These are phyloP conservation scores for Lepus europaeus DNA, from an alignment of 2,113 vertebrate genomes.

Conservation along the genomic window DNA sequence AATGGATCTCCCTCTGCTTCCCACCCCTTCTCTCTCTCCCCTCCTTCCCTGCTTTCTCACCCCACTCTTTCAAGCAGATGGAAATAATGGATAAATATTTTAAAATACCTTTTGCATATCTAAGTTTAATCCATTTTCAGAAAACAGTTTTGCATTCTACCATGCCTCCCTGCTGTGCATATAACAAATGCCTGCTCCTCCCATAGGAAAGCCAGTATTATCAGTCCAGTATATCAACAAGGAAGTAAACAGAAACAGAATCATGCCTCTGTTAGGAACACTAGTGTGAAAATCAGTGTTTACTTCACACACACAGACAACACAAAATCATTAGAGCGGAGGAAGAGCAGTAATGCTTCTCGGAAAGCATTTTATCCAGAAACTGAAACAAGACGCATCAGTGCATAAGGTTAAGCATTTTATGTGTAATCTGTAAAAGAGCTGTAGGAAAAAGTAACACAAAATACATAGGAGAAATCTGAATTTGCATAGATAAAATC, in stretches of 20 bases:
- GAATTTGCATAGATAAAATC: neutral
- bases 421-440: neutral
- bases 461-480: neutral
- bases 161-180: neutral
- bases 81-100: too few species aligned
- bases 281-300: conserved; percentile 67
- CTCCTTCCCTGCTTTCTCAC: too few species aligned
- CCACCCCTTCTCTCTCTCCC: too few species aligned
- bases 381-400: neutral
- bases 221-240: conserved; percentile 28
- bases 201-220: neutral
- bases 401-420: neutral
- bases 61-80: too few species aligned
- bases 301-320: conserved; percentile 56
- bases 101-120: conserved; percentile 13
- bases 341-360: conserved; percentile 62
- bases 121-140: conserved; percentile 53
- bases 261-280: conserved; percentile 43
- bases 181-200: neutral
- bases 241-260: conserved; percentile 73
- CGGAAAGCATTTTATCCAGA: neutral
- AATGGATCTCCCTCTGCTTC: too few species aligned
- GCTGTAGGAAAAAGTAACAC: neutral
- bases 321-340: conserved; percentile 12
- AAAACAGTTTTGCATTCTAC: neutral